Evolutionary conservation across 1,140 invertebrate genomes (phyloP), one percentile per base, ranked within the genome.

Genomic region (Battus philenor): DNA sequence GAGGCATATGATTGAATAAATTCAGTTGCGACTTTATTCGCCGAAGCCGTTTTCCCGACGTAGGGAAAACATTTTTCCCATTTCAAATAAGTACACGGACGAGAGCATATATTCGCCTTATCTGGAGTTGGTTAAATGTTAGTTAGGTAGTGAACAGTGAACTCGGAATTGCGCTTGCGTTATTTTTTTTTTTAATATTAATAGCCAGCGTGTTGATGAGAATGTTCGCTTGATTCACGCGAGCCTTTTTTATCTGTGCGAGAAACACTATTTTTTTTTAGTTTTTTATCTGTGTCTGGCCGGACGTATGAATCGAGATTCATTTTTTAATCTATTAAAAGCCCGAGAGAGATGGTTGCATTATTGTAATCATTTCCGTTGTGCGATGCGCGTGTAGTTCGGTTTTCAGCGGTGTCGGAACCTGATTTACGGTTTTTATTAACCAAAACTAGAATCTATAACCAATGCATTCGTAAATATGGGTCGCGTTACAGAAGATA

Each of bases 61-160:
- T 61, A 53, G 68, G 68, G 67, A 74, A 78, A 76, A 74, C 69
- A 69, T 74, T 75, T 76, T 74, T 68, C 71, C 65, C 12, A 73
- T 78, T 75, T 75, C 66, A 75, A 78, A 78, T 73, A 78, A 75
- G 74, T 73, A 67, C 54, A 65, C 66, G 71, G 71, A 68, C 69
- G 66, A 66, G 56, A 65, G 59, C 63, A 74, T 78, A 74, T 76
- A 76, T 79, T 69, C 60, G 57, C 71, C 70, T 74, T 79, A 79
- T 76, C 75, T 75, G 45, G 57, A 64, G 59, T 73, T 68, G 57
- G 69, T 75, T 78, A 75, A 75, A 75, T 78, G 75, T 73, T 71
- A 71, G 71, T 50, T 62, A 50, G 56, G 55, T 56, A 56, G 54
- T 55, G 55, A 63, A 65, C 51, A 62, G 44, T 54, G 52, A 59